phyloP scores from a whole-genome alignment of 2,797 vertebrate genomes.

The Gymnoscopelus braueri region DNA sequence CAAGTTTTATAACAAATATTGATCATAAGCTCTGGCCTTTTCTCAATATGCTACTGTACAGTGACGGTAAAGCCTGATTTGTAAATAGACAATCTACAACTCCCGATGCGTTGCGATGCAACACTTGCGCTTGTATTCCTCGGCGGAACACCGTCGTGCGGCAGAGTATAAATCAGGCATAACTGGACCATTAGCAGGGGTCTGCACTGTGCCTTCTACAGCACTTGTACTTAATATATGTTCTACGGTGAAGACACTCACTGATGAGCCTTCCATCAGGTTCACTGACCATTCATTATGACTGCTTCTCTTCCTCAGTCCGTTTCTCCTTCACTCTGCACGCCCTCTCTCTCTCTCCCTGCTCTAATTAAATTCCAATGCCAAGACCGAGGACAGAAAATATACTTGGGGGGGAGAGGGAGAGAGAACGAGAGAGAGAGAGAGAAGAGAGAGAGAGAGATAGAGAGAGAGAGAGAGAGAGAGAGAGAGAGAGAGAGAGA shows the following conservation, averaged over 20 bases:
- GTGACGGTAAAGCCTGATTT: no score
- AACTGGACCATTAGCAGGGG: no score
- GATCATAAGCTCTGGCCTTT: no score
- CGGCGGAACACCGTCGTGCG: no score
- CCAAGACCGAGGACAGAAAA: conserved; percentile 64
- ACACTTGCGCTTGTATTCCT: no score
- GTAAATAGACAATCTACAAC: no score
- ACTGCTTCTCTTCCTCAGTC: conserved; percentile 49
- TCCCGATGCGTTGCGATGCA: no score
- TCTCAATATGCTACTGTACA: no score
- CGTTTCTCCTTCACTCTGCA: conserved; percentile 47
- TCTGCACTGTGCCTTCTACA: no score
- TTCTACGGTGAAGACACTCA: conserved; percentile 60
- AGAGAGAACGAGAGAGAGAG: conserved; percentile 16
- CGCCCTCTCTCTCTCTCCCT: conserved; percentile 11
- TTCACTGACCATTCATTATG: conserved; percentile 66
- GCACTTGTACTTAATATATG: no score
- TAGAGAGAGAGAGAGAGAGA: conserved; percentile 13
- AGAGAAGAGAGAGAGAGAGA: conserved; percentile 10
- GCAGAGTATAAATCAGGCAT: no score
- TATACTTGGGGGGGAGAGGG: conserved; percentile 43
- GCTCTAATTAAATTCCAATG: conserved; percentile 76
- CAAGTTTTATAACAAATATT: no score
- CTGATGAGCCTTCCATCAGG: conserved; percentile 50
- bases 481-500: conserved; percentile 10